Conservation (phyloP, 2,797 vertebrate genomes). For the Emys orbicularis region DNA sequence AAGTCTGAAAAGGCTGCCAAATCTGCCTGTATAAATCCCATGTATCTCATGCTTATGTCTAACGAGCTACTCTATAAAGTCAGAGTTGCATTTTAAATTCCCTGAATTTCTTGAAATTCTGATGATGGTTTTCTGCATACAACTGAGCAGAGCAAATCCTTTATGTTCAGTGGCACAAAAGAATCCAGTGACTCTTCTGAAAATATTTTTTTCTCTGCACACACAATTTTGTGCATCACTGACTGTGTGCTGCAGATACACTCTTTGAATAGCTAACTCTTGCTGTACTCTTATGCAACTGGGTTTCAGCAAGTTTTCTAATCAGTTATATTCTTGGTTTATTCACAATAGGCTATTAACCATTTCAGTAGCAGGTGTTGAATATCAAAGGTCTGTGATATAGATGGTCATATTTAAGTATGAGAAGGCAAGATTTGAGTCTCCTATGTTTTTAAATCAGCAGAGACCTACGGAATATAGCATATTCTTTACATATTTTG, state of each 20-base stretch:
- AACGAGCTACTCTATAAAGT: neutral
- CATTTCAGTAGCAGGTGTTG: neutral
- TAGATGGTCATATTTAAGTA: neutral
- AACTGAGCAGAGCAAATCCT: constrained; percentile 23
- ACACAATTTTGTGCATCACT: constrained; percentile 17
- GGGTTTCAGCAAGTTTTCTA: constrained; percentile 18
- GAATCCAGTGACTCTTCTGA: constrained; percentile 1
- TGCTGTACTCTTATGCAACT: constrained; percentile 17
- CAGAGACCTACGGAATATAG: constrained; percentile 12
- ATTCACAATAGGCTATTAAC: constrained; percentile 47
- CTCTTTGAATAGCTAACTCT: neutral
- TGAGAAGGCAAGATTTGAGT: constrained; percentile 48
- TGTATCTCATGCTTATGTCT: constrained; percentile 32
- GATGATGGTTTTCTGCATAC: neutral
- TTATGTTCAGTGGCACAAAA: neutral
- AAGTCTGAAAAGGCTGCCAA: constrained; percentile 31
- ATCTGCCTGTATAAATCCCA: constrained; percentile 40
- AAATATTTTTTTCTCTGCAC: constrained; percentile 18
- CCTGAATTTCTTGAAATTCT: neutral
- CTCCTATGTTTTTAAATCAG: constrained; percentile 68
- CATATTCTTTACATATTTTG: neutral
- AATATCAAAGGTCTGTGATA: constrained; percentile 35
- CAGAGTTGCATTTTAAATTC: constrained; percentile 8
- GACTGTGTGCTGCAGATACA: neutral
- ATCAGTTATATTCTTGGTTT: constrained; percentile 51